phyloP scores from a whole-genome alignment of 1,140 invertebrate species.

The Coptotermes formosanus region DNA sequence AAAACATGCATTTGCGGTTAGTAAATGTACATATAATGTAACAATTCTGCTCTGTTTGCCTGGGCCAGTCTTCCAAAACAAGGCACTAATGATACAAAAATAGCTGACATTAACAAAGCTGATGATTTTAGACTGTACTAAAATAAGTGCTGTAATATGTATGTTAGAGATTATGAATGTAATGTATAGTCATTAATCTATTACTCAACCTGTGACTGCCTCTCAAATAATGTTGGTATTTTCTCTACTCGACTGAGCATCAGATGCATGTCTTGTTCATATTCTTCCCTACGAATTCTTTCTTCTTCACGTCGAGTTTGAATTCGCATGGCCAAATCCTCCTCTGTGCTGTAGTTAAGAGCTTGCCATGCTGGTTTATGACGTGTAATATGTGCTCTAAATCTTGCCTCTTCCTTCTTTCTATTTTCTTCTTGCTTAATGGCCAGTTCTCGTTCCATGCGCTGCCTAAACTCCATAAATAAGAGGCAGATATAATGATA shows the following conservation, averaged over 20 bases:
- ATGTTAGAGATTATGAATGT: too few species aligned
- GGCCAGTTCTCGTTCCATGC: constrained; percentile 62
- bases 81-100: too few species aligned
- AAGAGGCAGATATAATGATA: too few species aligned
- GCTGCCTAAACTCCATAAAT: constrained; percentile 48
- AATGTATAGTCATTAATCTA: too few species aligned
- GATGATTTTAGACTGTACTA: too few species aligned
- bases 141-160: too few species aligned
- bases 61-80: too few species aligned
- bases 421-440: constrained; percentile 57
- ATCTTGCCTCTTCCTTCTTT: constrained; percentile 54
- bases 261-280: constrained; percentile 65
- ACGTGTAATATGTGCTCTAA: constrained; percentile 58
- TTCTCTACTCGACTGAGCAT: constrained; percentile 67
- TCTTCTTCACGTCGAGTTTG: constrained; percentile 65
- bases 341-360: constrained; percentile 53
- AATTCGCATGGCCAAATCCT: constrained; percentile 63
- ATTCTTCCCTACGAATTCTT: constrained; percentile 61
- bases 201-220: constrained; percentile 46
- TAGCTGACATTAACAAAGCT: too few species aligned
- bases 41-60: too few species aligned
- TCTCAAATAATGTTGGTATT: constrained; percentile 68
- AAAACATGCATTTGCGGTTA: too few species aligned
- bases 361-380: constrained; percentile 68
- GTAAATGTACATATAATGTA: too few species aligned